phyloP scores from a whole-genome alignment of 2,888 invertebrate species.

The Apotomis turbidana region DNA sequence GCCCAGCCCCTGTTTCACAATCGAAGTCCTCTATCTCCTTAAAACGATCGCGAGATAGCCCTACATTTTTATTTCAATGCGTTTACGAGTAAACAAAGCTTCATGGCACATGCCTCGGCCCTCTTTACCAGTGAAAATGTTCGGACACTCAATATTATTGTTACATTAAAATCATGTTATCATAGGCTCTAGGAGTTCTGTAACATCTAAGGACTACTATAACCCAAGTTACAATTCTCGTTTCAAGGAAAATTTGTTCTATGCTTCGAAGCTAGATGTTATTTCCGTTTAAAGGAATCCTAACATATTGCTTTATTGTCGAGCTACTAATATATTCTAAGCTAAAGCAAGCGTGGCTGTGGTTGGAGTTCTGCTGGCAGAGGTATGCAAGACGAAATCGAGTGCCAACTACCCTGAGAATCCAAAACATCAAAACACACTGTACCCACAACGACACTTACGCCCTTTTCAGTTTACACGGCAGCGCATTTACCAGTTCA shows the following conservation, averaged over 20 bases:
- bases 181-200: constrained; percentile 10
- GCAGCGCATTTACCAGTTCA: not conserved
- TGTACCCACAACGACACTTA: not conserved
- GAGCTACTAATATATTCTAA: constrained; percentile 18
- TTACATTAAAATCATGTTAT: constrained; percentile 25
- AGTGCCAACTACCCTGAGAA: not conserved
- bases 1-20: too few species aligned
- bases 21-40: too few species aligned
- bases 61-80: too few species aligned
- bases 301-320: not conserved
- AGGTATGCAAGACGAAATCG: constrained; percentile 14
- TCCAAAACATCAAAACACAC: not conserved
- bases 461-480: not conserved
- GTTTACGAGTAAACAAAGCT: too few species aligned
- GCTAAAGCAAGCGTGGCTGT: constrained; percentile 14
- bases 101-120: too few species aligned
- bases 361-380: not conserved
- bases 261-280: not conserved
- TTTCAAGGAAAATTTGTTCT: not conserved
- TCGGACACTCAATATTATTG: constrained; percentile 16
- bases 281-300: not conserved
- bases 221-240: not conserved
- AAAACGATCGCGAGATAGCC: too few species aligned
- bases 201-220: constrained; percentile 1
- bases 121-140: not conserved